Base-by-base conservation (phyloP, 2,888 invertebrate species). In the Chrysolina americana region DNA sequence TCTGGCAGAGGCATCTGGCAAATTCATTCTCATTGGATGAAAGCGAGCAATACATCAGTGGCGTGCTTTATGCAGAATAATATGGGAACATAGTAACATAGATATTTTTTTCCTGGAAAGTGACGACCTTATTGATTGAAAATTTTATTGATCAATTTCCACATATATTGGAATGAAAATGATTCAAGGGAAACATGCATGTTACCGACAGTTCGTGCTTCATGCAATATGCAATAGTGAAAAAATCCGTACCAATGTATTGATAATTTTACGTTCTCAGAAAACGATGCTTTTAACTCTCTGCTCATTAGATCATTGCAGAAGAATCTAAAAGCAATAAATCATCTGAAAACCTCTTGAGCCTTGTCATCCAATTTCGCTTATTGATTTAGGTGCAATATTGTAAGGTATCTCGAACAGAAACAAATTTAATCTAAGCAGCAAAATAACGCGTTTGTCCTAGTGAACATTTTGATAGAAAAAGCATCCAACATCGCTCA, bases 1-100 rank as follows among this genome's bases (percentile, higher is more conserved):
- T 88, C 88, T 88, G 88, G 87, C 89, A 88, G 89, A 86, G 87
- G 86, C 85, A 83, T 89, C 88, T 89, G 87, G 84, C 88, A 68
- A 19, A 6, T 48, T 36, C 19, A 41, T 41, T 53, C 15, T 53
- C 21, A 68, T 68, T 68, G 68, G 68, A 41, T 8, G 36, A 21
- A 15, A 56, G 1, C 68, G 11, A 11, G n/a, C 13, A 53, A 53
- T 64, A 15, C 41, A 50, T 53, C 70, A 70, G 64, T 19, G 70
- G 64, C 64, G 70, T 70, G 44, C 48, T 21, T 17, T 19, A n/a
- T 8, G 47, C 19, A 21, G 19, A 21, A 53, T 21, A 21, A 69
- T 41, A 44, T 11, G 17, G 28, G 15, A 50, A n/a, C 28, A 41
- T 21, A 10, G 44, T 0, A 65, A 65, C 23, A 65, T 44, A 2